Conservation (phyloP, 2,888 invertebrate species). For the Camptogramma bilineatum region DNA sequence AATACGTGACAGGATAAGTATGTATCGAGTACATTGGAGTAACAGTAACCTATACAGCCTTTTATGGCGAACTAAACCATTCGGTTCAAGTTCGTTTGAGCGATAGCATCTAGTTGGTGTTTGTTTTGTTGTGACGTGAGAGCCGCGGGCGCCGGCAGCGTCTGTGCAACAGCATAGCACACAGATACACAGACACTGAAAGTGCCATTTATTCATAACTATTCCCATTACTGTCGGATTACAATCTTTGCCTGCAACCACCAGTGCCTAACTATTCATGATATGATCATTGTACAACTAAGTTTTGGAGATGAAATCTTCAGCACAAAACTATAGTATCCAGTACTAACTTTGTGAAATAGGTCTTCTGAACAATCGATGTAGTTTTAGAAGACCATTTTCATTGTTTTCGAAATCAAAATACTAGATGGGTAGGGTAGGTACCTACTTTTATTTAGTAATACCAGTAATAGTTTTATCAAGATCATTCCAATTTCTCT, state of each 20-base stretch:
- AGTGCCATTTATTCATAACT: slow-evolving; percentile 37
- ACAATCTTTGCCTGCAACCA: slow-evolving; percentile 20
- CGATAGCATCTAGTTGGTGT: slow-evolving; percentile 63
- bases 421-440: too few relatives aligned
- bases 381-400: background rate
- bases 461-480: background rate
- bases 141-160: slow-evolving; percentile 68
- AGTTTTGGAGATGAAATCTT: background rate
- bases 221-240: slow-evolving; percentile 33
- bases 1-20: slow-evolving; percentile 59
- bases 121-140: slow-evolving; percentile 75
- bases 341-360: slow-evolving; percentile 1
- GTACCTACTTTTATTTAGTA: too few relatives aligned
- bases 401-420: background rate
- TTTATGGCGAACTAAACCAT: slow-evolving; percentile 61
- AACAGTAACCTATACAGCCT: slow-evolving; percentile 45
- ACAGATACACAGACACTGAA: slow-evolving; percentile 44
- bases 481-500: slow-evolving; percentile 49
- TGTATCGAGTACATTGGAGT: slow-evolving; percentile 36
- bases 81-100: slow-evolving; percentile 69
- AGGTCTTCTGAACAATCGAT: background rate
- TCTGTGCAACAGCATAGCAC: slow-evolving; percentile 40
- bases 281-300: slow-evolving; percentile 13
- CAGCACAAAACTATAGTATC: slow-evolving; percentile 5
- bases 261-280: slow-evolving; percentile 4